These are phyloP conservation scores for Sphenopsis melanotis DNA, from an alignment of 2,797 vertebrate genomes.

Conservation along the genomic window DNA sequence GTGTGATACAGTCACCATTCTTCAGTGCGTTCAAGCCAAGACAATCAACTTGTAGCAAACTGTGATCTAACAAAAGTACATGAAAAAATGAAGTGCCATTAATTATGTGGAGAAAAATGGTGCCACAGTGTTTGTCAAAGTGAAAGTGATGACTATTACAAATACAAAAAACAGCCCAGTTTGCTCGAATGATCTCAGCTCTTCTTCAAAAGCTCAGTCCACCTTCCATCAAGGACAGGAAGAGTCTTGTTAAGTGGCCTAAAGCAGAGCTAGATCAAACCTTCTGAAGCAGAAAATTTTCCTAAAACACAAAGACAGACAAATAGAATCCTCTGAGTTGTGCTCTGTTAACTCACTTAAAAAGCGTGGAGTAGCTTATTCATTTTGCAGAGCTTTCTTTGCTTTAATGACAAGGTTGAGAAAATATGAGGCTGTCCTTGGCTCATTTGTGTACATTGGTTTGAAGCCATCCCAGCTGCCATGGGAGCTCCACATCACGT, in stretches of 20 bases:
- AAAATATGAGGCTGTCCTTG: constrained; percentile 34
- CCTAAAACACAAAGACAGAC: background rate
- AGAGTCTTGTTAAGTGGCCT: background rate
- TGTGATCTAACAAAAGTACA: background rate
- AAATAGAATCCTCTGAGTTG: background rate
- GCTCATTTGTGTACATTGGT: constrained; percentile 18
- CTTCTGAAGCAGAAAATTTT: background rate
- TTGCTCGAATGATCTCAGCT: background rate
- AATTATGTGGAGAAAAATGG: background rate
- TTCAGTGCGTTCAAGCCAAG: background rate
- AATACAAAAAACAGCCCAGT: background rate
- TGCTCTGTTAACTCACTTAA: constrained; percentile 40
- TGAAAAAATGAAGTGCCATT: background rate
- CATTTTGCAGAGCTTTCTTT: constrained; percentile 15
- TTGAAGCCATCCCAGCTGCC: constrained; percentile 32
- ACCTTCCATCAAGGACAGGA: background rate
- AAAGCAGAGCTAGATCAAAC: background rate
- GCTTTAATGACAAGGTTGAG: constrained; percentile 29
- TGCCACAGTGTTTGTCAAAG: background rate
- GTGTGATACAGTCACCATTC: background rate
- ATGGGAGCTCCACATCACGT: background rate
- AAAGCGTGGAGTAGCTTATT: background rate
- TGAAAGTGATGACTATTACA: background rate
- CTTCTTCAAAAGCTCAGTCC: background rate
- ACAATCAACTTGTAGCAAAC: background rate